Conservation (phyloP, 2,888 invertebrate genomes). For the Xestia c-nigrum region DNA sequence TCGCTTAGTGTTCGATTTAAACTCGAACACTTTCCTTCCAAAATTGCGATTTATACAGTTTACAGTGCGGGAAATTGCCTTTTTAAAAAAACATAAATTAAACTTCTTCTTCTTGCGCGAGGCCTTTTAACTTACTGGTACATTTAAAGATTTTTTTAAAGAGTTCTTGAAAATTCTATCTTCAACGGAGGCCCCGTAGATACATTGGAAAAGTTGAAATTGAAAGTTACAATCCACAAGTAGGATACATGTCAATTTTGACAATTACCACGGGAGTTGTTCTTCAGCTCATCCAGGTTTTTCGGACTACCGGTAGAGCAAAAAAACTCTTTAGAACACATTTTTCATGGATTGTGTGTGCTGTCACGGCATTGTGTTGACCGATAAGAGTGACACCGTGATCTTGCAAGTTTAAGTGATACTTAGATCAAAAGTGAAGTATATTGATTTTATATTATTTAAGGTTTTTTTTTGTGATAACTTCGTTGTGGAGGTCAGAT, state of each 20-base stretch:
- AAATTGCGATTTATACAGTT: too few species aligned
- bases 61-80: too few species aligned
- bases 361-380: not conserved
- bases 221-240: not conserved
- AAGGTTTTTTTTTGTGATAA: not conserved
- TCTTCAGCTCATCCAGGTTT: not conserved
- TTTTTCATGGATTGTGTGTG: not conserved
- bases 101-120: too few species aligned
- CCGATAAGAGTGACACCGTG: conserved; percentile 1
- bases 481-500: too few species aligned
- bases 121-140: too few species aligned
- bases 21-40: too few species aligned
- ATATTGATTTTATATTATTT: not conserved
- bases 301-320: not conserved
- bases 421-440: not conserved
- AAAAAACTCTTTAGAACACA: not conserved
- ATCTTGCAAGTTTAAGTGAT: not conserved
- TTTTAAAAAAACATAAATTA: too few species aligned
- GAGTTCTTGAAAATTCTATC: not conserved
- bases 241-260: not conserved
- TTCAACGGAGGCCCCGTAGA: not conserved
- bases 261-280: not conserved
- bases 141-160: not conserved
- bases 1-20: too few species aligned
- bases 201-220: not conserved